Evolutionary conservation across 2,888 invertebrate genomes (phyloP).

Genomic region (Seira sanloemensis): DNA sequence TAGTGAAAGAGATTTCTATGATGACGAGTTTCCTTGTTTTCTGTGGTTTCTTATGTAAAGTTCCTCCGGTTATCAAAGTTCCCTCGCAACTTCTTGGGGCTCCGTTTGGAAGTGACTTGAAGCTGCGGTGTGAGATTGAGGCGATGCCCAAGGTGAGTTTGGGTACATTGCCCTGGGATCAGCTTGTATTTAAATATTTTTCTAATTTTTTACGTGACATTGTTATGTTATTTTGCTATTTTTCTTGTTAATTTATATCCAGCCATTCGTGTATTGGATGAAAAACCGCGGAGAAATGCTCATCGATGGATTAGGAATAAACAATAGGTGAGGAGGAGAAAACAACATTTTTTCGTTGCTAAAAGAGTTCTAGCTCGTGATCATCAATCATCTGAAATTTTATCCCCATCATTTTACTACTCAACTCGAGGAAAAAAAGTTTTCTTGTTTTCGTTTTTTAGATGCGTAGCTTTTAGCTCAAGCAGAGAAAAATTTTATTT

Average conservation of each 20-base stretch:
- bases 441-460: too few species aligned
- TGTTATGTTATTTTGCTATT: not conserved
- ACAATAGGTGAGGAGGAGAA: conserved; percentile 70
- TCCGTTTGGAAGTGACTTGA: conserved; percentile 89
- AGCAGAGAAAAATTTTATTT: too few species aligned
- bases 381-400: not conserved
- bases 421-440: too few species aligned
- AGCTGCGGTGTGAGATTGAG: conserved; percentile 91
- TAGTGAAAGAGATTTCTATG: too few species aligned
- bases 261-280: conserved; percentile 85
- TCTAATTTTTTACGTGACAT: too few species aligned
- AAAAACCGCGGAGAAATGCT: conserved; percentile 87
- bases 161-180: not conserved
- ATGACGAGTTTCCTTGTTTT: conserved; percentile 8
- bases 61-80: conserved; percentile 91
- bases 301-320: conserved; percentile 84
- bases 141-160: conserved; percentile 82
- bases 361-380: too few species aligned
- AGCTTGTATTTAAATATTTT: conserved; percentile 25
- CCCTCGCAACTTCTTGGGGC: conserved; percentile 92
- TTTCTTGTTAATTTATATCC: not conserved
- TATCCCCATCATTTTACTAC: conserved; percentile 10
- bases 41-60: conserved; percentile 80
- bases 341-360: too few species aligned
- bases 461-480: too few species aligned